Evolutionary conservation across 2,888 invertebrate genomes (phyloP).

Genomic region (Hypolimnas misippus): DNA sequence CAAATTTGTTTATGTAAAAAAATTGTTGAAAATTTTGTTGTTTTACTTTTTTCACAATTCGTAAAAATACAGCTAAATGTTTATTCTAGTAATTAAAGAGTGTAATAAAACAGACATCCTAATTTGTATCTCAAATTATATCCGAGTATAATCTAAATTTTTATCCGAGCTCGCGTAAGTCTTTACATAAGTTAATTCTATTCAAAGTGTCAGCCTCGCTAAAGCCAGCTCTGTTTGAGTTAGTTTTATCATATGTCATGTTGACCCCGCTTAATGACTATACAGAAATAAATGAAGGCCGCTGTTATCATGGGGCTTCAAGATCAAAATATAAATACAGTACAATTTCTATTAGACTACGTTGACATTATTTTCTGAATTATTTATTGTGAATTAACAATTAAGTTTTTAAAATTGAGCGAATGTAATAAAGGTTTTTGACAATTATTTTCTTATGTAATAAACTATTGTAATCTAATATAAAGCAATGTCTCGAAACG

Average conservation of each 20-base stretch:
- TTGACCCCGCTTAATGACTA: slow-evolving; percentile 19
- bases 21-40: neutral
- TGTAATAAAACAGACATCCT: neutral
- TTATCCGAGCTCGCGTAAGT: slow-evolving; percentile 1
- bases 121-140: slow-evolving; percentile 8
- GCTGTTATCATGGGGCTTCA: slow-evolving; percentile 6
- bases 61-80: neutral
- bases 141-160: too few species aligned
- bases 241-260: slow-evolving; percentile 15
- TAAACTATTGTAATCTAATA: too few species aligned
- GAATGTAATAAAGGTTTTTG: too few species aligned
- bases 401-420: too few species aligned
- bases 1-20: neutral
- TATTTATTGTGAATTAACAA: too few species aligned
- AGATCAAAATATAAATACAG: neutral
- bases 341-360: neutral
- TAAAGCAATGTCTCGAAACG: too few species aligned
- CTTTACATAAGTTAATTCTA: slow-evolving; percentile 10
- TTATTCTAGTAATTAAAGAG: neutral
- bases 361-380: neutral
- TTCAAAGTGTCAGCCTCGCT: slow-evolving; percentile 3
- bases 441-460: too few species aligned
- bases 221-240: slow-evolving; percentile 8
- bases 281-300: slow-evolving; percentile 13
- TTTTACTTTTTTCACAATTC: neutral